Evolutionary conservation across 2,888 invertebrate species (phyloP).

Genomic region (Platycheirus rosarum): DNA sequence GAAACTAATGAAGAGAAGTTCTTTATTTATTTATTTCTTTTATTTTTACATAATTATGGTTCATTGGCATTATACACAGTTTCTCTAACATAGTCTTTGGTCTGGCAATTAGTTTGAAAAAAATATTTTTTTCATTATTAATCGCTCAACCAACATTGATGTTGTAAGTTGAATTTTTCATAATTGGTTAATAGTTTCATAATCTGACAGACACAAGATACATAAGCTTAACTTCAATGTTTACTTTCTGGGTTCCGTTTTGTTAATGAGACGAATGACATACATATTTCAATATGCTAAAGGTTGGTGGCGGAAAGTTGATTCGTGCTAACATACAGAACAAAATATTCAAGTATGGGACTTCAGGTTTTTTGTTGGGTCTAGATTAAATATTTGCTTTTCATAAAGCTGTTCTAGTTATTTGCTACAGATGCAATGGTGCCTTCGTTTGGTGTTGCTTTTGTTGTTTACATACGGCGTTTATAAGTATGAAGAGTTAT

Average conservation of each 20-base stretch:
- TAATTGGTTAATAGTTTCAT: not conserved
- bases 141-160: too few species aligned
- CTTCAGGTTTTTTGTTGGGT: not conserved
- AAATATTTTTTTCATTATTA: too few species aligned
- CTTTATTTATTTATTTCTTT: too few species aligned
- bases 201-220: not conserved
- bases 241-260: conserved; percentile 12
- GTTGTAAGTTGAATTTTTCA: not conserved
- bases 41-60: too few species aligned
- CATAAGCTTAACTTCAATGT: conserved; percentile 7
- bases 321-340: too few species aligned
- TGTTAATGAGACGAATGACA: conserved; percentile 7
- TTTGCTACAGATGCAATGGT: not conserved
- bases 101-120: too few species aligned
- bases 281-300: not conserved
- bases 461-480: too few species aligned
- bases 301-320: not conserved
- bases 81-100: too few species aligned
- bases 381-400: not conserved
- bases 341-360: too few species aligned
- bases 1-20: too few species aligned
- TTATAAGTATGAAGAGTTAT: too few species aligned
- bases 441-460: not conserved
- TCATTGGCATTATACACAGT: too few species aligned
- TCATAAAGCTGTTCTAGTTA: conserved; percentile 34